Percentiles rank a stretch among this genome's conserved stretches.
phyloP scores from a whole-genome alignment of 2,113 vertebrate species.

The Hydropotes inermis region DNA sequence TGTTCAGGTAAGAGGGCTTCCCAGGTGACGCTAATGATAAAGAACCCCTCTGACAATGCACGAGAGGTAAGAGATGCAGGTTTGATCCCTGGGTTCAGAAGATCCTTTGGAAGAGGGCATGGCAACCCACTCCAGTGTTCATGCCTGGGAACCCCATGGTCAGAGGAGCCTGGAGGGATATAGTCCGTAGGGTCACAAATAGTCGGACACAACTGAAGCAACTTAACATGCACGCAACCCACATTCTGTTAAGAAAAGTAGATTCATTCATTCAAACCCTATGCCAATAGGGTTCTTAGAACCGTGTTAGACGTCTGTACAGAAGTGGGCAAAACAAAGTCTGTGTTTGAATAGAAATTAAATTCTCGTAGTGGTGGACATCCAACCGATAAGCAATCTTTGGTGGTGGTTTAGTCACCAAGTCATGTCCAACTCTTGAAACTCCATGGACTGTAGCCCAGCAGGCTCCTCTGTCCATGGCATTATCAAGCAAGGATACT shows the following conservation, averaged over 20 bases:
- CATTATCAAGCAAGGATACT: background rate
- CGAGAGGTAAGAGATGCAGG: background rate
- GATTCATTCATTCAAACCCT: background rate
- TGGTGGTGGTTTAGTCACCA: background rate
- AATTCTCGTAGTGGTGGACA: background rate
- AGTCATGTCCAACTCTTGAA: background rate
- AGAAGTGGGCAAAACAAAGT: background rate
- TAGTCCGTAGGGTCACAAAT: background rate
- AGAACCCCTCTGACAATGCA: background rate
- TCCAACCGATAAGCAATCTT: background rate
- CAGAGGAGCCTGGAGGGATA: background rate
- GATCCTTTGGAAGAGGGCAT: background rate
- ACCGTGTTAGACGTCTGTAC: background rate
- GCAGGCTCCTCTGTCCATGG: background rate
- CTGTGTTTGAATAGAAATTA: background rate
- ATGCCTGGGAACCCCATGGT: background rate
- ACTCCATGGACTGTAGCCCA: background rate
- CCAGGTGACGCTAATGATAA: background rate
- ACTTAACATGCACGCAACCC: background rate
- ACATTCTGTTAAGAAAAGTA: background rate
- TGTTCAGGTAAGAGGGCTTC: background rate
- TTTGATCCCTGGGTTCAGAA: background rate
- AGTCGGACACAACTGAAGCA: background rate
- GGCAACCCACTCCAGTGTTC: background rate
- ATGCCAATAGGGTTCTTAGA: background rate